Percentiles rank a stretch among this genome's conserved stretches.
Conservation (phyloP, 2,113 vertebrate genomes). For the Ceratotherium simum region DNA sequence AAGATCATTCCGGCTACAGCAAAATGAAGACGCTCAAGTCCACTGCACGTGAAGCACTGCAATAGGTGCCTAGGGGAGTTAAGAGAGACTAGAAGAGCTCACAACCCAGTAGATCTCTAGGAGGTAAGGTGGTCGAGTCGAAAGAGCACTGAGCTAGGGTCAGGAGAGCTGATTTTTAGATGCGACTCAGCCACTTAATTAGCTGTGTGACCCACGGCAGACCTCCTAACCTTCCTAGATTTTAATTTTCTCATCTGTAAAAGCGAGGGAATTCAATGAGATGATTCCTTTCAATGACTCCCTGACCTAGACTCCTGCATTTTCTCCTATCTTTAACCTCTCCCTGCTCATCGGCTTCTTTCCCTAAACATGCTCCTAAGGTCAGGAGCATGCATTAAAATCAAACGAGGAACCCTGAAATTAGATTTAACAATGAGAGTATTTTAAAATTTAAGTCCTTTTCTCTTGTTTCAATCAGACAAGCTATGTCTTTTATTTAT, state of each 20-base stretch:
- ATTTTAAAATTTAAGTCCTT: neutral
- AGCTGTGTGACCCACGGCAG: neutral
- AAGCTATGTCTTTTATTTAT: neutral
- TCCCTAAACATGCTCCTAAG: neutral
- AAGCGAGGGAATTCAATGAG: neutral
- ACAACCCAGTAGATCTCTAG: neutral
- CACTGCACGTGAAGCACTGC: rapidly evolving
- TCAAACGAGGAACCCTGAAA: neutral
- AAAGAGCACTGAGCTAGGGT: too few relatives aligned
- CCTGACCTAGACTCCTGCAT: neutral
- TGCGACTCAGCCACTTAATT: neutral
- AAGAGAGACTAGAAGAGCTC: neutral
- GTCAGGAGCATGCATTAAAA: neutral
- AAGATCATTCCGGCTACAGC: neutral
- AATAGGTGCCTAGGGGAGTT: neutral
- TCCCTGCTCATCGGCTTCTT: neutral
- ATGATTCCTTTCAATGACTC: neutral
- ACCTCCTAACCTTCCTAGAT: neutral
- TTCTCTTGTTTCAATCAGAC: neutral
- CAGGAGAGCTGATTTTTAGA: neutral
- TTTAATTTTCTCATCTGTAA: neutral
- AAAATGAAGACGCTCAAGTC: rapidly evolving
- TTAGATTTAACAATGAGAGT: neutral
- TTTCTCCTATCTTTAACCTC: neutral
- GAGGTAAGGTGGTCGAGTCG: neutral